phyloP scores from a whole-genome alignment of 1,140 invertebrate species.

The Ephestia elutella region DNA sequence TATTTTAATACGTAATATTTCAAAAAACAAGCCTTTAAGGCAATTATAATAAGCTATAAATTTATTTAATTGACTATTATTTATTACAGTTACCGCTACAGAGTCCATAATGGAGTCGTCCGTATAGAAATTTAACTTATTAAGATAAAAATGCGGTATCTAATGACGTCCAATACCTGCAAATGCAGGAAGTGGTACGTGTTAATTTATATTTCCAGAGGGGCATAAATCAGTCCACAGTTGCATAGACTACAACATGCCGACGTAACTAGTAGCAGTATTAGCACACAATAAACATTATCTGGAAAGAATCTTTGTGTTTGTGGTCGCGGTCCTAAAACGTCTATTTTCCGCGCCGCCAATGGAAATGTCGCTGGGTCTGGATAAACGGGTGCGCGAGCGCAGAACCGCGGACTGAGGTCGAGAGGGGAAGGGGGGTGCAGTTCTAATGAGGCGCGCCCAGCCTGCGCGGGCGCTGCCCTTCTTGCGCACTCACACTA shows the following conservation, averaged over 20 bases:
- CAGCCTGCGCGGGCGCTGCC: constrained; percentile 45
- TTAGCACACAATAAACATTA: constrained; percentile 67
- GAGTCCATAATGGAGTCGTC: neutral
- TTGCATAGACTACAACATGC: constrained; percentile 11
- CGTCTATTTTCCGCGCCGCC: constrained; percentile 49
- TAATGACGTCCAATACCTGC: neutral
- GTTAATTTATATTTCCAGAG: neutral
- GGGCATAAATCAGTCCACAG: constrained; percentile 5
- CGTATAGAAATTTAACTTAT: too few relatives aligned
- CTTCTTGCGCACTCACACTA: constrained; percentile 41
- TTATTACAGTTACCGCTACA: neutral
- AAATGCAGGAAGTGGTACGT: neutral
- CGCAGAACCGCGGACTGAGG: constrained; percentile 19
- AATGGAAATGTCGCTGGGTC: constrained; percentile 57
- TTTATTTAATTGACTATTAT: neutral
- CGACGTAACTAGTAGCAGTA: constrained; percentile 34
- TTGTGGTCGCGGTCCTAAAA: constrained; percentile 44
- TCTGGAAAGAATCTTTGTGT: constrained; percentile 40
- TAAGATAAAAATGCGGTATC: neutral
- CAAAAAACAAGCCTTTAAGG: neutral
- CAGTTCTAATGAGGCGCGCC: constrained; percentile 56
- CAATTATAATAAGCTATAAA: neutral
- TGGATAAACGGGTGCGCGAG: constrained; percentile 52
- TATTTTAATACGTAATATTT: neutral
- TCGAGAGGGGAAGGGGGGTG: constrained; percentile 24